Conservation (phyloP, 2,797 vertebrate genomes). For the Manis javanica region DNA sequence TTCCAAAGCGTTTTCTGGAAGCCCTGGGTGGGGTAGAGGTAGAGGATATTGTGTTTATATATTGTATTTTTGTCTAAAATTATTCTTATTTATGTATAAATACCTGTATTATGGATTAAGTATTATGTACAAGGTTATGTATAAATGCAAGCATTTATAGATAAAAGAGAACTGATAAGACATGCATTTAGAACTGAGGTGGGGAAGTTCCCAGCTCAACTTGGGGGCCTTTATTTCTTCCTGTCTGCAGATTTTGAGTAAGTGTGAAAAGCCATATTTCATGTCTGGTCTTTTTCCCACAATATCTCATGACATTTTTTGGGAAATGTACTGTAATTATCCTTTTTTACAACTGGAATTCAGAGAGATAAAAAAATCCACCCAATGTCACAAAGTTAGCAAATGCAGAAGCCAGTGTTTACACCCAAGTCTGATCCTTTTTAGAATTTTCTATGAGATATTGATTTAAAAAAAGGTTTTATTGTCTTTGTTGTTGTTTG, state of each 20-base stretch:
- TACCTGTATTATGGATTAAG: neutral
- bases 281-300: neutral
- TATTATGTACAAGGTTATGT: neutral
- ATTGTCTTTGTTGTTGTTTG: neutral
- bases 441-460: neutral
- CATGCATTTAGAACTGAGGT: neutral
- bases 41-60: neutral
- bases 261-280: neutral
- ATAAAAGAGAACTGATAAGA: neutral
- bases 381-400: neutral
- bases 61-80: slow-evolving; percentile 6
- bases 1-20: slow-evolving; percentile 50
- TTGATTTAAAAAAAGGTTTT: neutral
- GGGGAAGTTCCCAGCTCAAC: neutral
- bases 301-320: neutral
- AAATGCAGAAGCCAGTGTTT: neutral
- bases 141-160: neutral
- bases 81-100: neutral
- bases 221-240: neutral
- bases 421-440: neutral
- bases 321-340: slow-evolving; percentile 15
- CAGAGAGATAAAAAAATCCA: neutral
- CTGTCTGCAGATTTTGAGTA: neutral
- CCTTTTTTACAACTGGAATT: neutral
- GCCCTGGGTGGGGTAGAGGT: fast-evolving